Conservation (phyloP, 2,888 invertebrate genomes). For the Fragum fragum region DNA sequence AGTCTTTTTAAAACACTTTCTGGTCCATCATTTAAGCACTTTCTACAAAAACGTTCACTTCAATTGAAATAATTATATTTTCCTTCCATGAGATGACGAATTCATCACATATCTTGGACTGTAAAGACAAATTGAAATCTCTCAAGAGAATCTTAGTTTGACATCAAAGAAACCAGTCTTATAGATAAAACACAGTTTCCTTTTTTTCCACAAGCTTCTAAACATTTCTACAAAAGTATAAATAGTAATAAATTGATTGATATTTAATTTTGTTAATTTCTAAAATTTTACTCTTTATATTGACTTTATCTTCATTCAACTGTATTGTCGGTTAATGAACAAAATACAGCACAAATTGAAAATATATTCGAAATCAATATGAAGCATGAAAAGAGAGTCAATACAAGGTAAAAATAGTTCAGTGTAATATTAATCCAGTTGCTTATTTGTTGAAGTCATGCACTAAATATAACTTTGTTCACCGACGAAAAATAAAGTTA, state of each 20-base stretch:
- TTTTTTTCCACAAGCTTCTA: too few relatives aligned
- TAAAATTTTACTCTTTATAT: too few relatives aligned
- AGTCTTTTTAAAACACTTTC: background rate
- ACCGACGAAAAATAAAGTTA: slow-evolving; percentile 17
- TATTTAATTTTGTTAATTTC: too few relatives aligned
- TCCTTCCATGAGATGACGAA: background rate
- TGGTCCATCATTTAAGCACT: background rate
- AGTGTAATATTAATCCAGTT: background rate
- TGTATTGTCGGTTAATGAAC: background rate
- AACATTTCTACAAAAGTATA: too few relatives aligned
- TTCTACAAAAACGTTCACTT: background rate
- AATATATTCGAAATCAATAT: slow-evolving; percentile 9
- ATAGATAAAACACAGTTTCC: too few relatives aligned
- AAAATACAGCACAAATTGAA: slow-evolving; percentile 11
- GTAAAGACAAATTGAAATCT: too few relatives aligned
- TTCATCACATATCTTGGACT: too few relatives aligned
- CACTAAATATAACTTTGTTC: slow-evolving; percentile 11
- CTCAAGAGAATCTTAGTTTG: too few relatives aligned
- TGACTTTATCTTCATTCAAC: background rate
- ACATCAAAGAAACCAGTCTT: too few relatives aligned
- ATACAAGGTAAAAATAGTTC: slow-evolving; percentile 16
- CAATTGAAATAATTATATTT: background rate
- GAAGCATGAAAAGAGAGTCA: slow-evolving; percentile 19
- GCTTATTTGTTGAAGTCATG: slow-evolving; percentile 2
- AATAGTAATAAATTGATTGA: too few relatives aligned